Base-by-base conservation (phyloP, 2,888 invertebrate species). In the Calameuta idolon region DNA sequence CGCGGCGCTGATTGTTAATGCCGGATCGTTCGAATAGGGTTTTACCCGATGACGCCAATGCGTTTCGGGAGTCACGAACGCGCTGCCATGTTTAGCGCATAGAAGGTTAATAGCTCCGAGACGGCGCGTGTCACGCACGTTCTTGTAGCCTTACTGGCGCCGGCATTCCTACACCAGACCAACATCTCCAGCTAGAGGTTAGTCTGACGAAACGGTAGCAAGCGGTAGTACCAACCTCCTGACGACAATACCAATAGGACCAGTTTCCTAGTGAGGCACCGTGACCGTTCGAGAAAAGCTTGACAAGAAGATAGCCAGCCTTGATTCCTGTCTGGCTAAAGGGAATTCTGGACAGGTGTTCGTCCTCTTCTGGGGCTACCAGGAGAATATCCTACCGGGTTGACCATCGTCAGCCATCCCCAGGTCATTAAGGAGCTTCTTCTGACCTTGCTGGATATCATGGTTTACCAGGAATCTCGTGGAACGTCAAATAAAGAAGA, bases 191-290 rank as follows among this genome's bases (percentile, higher is more conserved):
- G 55, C 55, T 55, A 23, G 23, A 55, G 55, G 55, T 9, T 55
- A 55, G 55, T 55, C 55, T 23, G 23, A 55, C 23, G 23, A 55
- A 55, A 23, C 55, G 55, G 55, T 55, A 55, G 55, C 23, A 23
- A 55, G 23, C 2, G 55, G 55, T 23, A 23, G 23, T 55, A 55
- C 23, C 23, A 55, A 55, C 23, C 23, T 23, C 55, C 23, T 55
- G 55, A 55, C 3, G 55, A 40, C 15, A 40, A 40, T 40, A 40
- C 40, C 40, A 40, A 40, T 40, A 40, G 84, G 86, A 86, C 87
- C 82, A 85, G 87, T 87, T 88, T 87, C 86, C 85, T 83, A 84
- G 81, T 85, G 82, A 78, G 85, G 85, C 83, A 83, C 81, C 75
- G 85, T 85, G 84, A 82, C 81, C 80, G 82, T 85, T 85, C 85